Conservation (phyloP, 2,797 vertebrate species). For the Benthosema pterotum region DNA sequence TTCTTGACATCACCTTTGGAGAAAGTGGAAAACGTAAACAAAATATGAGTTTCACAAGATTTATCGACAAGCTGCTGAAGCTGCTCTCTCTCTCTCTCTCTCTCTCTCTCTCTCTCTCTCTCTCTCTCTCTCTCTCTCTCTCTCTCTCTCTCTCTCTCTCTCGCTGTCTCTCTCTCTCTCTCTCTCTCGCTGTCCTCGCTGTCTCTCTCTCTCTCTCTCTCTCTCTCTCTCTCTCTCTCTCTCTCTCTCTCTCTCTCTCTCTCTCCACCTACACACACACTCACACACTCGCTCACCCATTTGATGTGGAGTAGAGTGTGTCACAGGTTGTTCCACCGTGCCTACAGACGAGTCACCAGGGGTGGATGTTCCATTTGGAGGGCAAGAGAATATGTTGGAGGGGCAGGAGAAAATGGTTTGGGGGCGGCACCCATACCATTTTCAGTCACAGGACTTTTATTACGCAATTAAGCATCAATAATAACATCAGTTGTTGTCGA, state of each 20-base stretch:
- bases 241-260: conserved; percentile 8
- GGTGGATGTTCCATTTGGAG: too few species aligned
- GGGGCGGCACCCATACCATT: too few species aligned
- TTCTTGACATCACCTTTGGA: too few species aligned
- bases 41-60: too few species aligned
- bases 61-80: neutral
- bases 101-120: conserved; percentile 10
- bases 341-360: conserved; percentile 44
- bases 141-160: conserved; percentile 11
- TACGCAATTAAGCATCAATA: too few species aligned
- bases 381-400: too few species aligned
- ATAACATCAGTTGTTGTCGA: too few species aligned
- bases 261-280: neutral
- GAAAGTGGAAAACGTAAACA: too few species aligned
- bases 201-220: conserved; percentile 8
- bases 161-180: conserved; percentile 1
- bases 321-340: conserved; percentile 22
- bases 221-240: conserved; percentile 11
- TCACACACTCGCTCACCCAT: neutral
- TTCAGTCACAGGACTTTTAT: too few species aligned
- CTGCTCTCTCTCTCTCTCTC: conserved; percentile 3
- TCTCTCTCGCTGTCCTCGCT: conserved; percentile 5
- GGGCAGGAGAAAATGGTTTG: too few species aligned
- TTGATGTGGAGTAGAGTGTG: conserved; percentile 9
- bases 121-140: conserved; percentile 12